Evolutionary conservation across 2,888 invertebrate species (phyloP), one percentile per base, ranked within the genome.

Genomic region (Philereme vetulata): DNA sequence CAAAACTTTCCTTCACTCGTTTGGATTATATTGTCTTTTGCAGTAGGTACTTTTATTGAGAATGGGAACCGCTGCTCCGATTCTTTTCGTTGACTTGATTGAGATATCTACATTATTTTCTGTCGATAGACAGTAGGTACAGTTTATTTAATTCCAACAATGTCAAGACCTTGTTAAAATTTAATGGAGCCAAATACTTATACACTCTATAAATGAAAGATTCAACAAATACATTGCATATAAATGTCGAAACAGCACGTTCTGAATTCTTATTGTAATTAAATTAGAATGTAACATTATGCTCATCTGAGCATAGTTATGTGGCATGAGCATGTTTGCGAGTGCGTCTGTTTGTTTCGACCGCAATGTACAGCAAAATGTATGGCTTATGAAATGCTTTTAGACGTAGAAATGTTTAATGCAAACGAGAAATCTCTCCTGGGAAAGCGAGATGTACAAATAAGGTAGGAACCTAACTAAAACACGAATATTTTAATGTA

Each of bases 221-320:
- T 61, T 53, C 53, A 50, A 61, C 42, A 56, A 42, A 61, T 21
- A 21, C 21, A 21, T 21, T 21, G 21, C 2, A 21, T 49, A 49
- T 49, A 33, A 5, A 46, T 54, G 40, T 50, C 34, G 53, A 48
- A 52, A 48, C 55, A 11, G 32, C 11, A 53, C 49, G 42, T 55
- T 42, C 45, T n/a, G 54, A 53, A 64, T 64, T 51, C 46, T 50
- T 21, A 60, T 53, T 52, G 62, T 60, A 65, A 62, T 59, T 60
- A 59, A 65, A 62, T 59, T 60, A 59, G 35, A 55, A 54, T 33
- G 48, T 33, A 45, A n/a, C 55, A 49, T 38, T 42, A 43, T 32
- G 11, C 34, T 38, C 59, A 33, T 5, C 35, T 7, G 35, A 7
- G 44, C 32, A 21, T 21, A 2, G 2, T 21, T 21, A 21, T 21